Evolutionary conservation across 1,140 invertebrate genomes (phyloP).

Genomic region (Papilio xuthus): DNA sequence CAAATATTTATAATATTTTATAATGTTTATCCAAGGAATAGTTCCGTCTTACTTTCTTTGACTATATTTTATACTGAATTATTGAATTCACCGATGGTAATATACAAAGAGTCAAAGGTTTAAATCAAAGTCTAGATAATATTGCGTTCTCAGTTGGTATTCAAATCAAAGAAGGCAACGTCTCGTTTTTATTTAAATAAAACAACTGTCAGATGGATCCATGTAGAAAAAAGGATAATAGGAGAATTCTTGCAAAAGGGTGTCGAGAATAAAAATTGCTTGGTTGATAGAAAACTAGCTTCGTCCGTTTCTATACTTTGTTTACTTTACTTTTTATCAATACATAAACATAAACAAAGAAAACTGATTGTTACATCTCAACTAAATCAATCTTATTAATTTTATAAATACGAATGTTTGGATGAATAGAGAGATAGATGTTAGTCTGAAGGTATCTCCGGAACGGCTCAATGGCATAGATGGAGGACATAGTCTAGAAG

Average conservation of each 20-base stretch:
- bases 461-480: too few relatives aligned
- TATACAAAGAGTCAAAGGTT: background rate
- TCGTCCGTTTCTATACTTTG: constrained; percentile 12
- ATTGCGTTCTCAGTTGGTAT: constrained; percentile 2
- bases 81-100: background rate
- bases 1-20: too few relatives aligned
- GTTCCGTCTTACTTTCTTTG: background rate
- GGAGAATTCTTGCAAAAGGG: constrained; percentile 20
- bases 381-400: background rate
- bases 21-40: background rate
- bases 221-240: constrained; percentile 21
- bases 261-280: constrained; percentile 24
- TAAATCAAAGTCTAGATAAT: constrained; percentile 12
- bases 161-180: constrained; percentile 8
- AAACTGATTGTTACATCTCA: constrained; percentile 6
- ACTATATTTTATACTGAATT: background rate
- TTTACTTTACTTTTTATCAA: background rate
- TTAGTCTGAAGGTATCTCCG: too few relatives aligned
- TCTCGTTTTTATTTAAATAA: constrained; percentile 27
- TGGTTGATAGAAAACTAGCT: constrained; percentile 26
- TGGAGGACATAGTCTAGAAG: too few relatives aligned
- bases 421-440: too few relatives aligned
- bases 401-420: too few relatives aligned
- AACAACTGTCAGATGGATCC: constrained; percentile 24
- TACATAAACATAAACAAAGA: background rate